These are phyloP conservation scores for Euplexia lucipara DNA, from an alignment of 2,888 invertebrate species.

Conservation along the genomic window DNA sequence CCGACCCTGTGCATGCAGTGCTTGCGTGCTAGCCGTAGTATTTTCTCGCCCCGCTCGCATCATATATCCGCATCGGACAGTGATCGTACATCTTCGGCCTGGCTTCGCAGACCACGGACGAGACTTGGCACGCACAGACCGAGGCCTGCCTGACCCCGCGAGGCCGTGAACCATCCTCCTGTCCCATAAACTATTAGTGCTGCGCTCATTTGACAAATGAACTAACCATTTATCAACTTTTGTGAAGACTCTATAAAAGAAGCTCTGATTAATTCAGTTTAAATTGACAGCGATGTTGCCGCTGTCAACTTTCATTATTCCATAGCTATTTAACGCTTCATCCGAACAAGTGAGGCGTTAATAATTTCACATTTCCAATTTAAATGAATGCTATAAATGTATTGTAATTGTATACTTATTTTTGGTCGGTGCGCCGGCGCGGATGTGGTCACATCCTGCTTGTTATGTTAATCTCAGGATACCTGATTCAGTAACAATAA, in stretches of 20 bases:
- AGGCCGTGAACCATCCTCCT: constrained; percentile 53
- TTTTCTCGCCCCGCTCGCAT: constrained; percentile 73
- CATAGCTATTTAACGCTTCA: constrained; percentile 54
- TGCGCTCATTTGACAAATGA: constrained; percentile 59
- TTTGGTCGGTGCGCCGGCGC: constrained; percentile 39
- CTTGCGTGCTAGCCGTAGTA: constrained; percentile 69
- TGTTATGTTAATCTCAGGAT: constrained; percentile 28
- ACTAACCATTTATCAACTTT: constrained; percentile 61
- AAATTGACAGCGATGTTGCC: constrained; percentile 49
- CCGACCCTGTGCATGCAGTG: constrained; percentile 60
- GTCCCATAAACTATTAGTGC: constrained; percentile 55
- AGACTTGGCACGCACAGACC: constrained; percentile 68
- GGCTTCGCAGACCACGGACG: constrained; percentile 48
- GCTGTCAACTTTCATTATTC: constrained; percentile 51
- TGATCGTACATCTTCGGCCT: constrained; percentile 72
- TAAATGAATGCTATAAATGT: constrained; percentile 37
- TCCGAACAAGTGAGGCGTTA: constrained; percentile 36
- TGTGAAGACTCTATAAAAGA: constrained; percentile 49
- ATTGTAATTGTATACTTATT: constrained; percentile 42
- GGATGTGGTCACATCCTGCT: constrained; percentile 54
- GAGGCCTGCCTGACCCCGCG: constrained; percentile 50
- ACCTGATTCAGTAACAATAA: constrained; percentile 34
- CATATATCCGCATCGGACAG: constrained; percentile 75
- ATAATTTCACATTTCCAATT: constrained; percentile 47
- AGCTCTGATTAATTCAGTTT: constrained; percentile 55